A percentile compares a stretch with the other conserved stretches of the same genome.
phyloP scores from a whole-genome alignment of 2,113 vertebrate genomes.

The Oryzias melastigma region DNA sequence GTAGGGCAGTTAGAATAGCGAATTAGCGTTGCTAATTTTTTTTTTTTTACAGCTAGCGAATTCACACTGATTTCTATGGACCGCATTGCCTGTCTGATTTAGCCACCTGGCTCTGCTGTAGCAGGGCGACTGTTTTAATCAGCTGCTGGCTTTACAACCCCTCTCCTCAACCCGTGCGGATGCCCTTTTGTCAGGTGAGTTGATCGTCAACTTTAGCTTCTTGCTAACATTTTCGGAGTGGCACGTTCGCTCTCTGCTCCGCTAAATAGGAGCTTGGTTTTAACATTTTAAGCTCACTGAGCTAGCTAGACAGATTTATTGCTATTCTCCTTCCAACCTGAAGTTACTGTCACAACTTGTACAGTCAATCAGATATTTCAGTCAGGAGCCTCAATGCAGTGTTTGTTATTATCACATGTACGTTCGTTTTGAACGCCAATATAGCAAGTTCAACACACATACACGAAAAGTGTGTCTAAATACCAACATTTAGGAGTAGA shows the following conservation, averaged over 20 bases:
- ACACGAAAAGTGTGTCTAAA: background rate
- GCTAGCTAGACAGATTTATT: slow-evolving; percentile 22
- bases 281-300: slow-evolving; percentile 10
- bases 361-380: slow-evolving; percentile 28
- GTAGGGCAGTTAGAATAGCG: slow-evolving; percentile 25
- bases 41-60: slow-evolving; percentile 27
- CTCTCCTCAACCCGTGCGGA: slow-evolving; percentile 22
- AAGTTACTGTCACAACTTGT: slow-evolving; percentile 63
- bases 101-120: slow-evolving; percentile 12
- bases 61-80: slow-evolving; percentile 45
- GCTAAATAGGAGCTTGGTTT: slow-evolving; percentile 16
- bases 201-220: slow-evolving; percentile 7
- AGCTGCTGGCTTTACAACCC: background rate
- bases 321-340: slow-evolving; percentile 4
- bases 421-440: slow-evolving; percentile 7
- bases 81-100: slow-evolving; percentile 54
- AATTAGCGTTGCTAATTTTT: slow-evolving; percentile 52
- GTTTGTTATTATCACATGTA: background rate
- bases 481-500: no score
- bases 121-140: slow-evolving; percentile 21
- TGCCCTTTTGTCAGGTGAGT: slow-evolving; percentile 57
- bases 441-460: background rate
- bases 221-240: slow-evolving; percentile 14
- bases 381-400: background rate
- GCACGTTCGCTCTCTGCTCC: background rate